Evolutionary conservation across 2,113 vertebrate genomes (phyloP).

Genomic region (Petroica traversi): DNA sequence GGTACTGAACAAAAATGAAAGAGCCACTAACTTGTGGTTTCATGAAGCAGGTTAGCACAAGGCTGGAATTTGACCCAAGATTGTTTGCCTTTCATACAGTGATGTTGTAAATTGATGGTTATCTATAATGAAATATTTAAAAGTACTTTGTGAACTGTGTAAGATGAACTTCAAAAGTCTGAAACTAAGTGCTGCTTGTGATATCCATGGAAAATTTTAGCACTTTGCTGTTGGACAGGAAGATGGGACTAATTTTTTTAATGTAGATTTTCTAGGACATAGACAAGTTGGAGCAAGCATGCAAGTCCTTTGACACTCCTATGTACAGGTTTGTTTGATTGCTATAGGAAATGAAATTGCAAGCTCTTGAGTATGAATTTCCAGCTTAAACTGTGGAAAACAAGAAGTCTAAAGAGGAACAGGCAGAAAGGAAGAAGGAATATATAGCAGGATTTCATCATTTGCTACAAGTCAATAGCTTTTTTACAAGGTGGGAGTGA

Average conservation of each 20-base stretch:
- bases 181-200: background rate
- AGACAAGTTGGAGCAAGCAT: background rate
- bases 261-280: background rate
- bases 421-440: background rate
- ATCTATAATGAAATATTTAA: background rate
- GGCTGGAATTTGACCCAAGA: conserved; percentile 1
- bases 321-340: background rate
- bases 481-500: background rate
- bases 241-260: background rate
- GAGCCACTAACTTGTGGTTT: background rate
- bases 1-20: background rate
- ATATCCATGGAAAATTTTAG: background rate
- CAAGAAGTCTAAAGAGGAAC: background rate
- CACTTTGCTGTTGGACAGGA: background rate
- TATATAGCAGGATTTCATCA: background rate
- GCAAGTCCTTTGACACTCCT: background rate
- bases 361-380: background rate
- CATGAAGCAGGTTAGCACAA: background rate
- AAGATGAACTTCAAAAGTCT: background rate
- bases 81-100: background rate
- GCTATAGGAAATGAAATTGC: background rate
- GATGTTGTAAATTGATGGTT: background rate
- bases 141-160: background rate
- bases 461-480: background rate
- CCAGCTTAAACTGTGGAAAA: background rate